phyloP scores from a whole-genome alignment of 2,113 vertebrate genomes.

The Crotophaga sulcirostris region DNA sequence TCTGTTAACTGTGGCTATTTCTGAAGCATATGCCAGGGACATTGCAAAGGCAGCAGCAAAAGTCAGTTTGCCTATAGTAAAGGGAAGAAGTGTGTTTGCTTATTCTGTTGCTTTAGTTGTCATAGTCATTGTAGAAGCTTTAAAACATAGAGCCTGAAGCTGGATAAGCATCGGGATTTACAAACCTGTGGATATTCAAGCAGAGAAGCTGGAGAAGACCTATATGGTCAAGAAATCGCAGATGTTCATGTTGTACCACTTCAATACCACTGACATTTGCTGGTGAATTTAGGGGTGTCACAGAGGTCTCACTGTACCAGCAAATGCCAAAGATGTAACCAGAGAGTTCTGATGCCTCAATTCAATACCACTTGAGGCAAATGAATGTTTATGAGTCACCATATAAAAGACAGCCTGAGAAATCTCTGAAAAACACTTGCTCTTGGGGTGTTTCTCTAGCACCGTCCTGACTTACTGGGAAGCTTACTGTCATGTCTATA shows the following conservation, averaged over 20 bases:
- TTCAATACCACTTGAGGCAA: background rate
- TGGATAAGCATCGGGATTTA: background rate
- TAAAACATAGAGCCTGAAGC: background rate
- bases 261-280: background rate
- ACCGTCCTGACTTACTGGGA: background rate
- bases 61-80: background rate
- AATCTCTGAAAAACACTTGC: background rate
- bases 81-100: background rate
- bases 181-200: background rate
- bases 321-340: background rate
- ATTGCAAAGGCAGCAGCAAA: background rate
- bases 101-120: background rate
- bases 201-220: background rate
- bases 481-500: background rate
- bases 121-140: background rate
- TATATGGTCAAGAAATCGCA: background rate
- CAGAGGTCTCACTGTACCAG: background rate
- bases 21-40: background rate
- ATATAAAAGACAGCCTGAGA: background rate
- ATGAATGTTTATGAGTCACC: background rate
- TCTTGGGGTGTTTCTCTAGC: background rate
- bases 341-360: background rate
- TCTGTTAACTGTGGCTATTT: background rate
- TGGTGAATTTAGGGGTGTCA: background rate
- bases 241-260: background rate